phyloP scores from a whole-genome alignment of 1,140 invertebrate species.

The Teleogryllus occipitalis region DNA sequence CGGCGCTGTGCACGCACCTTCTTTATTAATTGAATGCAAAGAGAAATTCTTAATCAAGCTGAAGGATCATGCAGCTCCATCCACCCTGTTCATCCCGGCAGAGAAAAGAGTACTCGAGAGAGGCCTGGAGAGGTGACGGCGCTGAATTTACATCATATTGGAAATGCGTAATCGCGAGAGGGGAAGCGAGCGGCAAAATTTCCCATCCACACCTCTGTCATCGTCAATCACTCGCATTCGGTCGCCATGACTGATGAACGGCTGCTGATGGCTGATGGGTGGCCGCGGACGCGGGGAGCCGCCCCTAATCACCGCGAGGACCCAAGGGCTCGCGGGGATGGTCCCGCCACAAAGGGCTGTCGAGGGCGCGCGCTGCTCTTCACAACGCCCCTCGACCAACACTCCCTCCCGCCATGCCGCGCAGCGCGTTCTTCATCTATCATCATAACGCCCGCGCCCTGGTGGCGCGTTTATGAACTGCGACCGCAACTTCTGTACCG shows the following conservation, averaged over 20 bases:
- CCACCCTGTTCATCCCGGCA: no score
- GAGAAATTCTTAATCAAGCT: no score
- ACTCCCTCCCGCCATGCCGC: not conserved
- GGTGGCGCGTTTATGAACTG: not conserved
- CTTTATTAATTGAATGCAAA: no score
- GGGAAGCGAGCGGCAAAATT: not conserved
- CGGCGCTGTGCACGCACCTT: no score
- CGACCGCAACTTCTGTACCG: not conserved
- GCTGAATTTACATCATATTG: not conserved
- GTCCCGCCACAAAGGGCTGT: not conserved
- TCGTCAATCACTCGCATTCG: not conserved
- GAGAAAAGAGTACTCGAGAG: no score
- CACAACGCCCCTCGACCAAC: not conserved
- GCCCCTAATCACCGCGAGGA: not conserved
- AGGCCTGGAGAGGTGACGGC: no score
- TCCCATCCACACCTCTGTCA: not conserved
- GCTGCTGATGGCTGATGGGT: no score
- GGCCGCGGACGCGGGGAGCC: no score
- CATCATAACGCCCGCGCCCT: not conserved
- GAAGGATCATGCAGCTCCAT: no score
- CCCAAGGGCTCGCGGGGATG: no score
- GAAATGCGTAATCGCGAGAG: not conserved
- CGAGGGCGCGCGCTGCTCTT: no score
- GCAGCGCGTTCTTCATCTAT: not conserved
- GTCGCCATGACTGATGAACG: not conserved